Conservation (phyloP, 2,113 vertebrate species). For the Vombatus ursinus region DNA sequence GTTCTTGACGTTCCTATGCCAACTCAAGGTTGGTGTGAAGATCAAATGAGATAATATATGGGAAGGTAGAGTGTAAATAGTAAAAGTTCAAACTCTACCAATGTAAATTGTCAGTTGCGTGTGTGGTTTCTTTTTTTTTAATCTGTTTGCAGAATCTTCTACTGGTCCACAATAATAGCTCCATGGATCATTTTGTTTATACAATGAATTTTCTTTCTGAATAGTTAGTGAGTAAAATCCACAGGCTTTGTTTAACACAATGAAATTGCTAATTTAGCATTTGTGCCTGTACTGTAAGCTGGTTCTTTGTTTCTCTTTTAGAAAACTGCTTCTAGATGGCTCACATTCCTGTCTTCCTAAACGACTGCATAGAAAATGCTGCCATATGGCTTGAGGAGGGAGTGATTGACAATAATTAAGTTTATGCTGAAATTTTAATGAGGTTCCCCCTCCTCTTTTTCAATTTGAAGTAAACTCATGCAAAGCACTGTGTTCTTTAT, state of each 20-base stretch:
- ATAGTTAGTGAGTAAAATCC: slow-evolving; percentile 30
- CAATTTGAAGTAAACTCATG: background rate
- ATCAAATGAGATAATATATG: background rate
- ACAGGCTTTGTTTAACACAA: slow-evolving; percentile 17
- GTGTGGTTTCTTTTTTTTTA: background rate
- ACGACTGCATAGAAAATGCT: background rate
- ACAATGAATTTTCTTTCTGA: slow-evolving; percentile 23
- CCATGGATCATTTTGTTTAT: background rate
- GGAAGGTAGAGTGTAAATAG: background rate
- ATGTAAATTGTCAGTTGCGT: background rate
- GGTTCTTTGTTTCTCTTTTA: slow-evolving; percentile 42
- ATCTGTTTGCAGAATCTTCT: slow-evolving; percentile 22
- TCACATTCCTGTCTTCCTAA: background rate
- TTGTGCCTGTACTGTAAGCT: slow-evolving; percentile 35
- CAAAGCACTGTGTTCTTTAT: background rate
- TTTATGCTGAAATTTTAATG: slow-evolving; percentile 25
- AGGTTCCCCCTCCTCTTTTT: slow-evolving; percentile 28
- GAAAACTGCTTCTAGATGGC: slow-evolving; percentile 18
- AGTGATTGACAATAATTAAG: slow-evolving; percentile 1
- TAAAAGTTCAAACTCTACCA: background rate
- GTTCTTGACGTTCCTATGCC: background rate
- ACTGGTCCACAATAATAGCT: background rate
- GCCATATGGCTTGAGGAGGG: slow-evolving; percentile 10
- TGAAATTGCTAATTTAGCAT: slow-evolving; percentile 58
- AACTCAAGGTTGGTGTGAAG: background rate